A percentile compares a stretch with the other conserved stretches of the same genome.
Conservation (phyloP, 2,113 vertebrate species). For the Pelecanus crispus region DNA sequence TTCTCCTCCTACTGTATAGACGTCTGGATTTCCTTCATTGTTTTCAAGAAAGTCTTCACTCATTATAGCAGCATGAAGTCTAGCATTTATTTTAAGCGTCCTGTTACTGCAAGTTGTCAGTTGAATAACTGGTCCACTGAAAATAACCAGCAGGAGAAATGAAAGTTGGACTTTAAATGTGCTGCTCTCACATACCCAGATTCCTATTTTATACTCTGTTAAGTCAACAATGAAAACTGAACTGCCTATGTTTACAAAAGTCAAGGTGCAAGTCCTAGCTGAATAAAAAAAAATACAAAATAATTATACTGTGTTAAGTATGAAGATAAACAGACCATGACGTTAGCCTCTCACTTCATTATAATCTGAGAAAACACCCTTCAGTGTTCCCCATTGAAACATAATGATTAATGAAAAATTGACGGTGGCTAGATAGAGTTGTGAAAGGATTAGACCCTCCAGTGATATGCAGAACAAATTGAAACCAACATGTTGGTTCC, state of each 20-base stretch:
- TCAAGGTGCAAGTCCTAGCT: neutral
- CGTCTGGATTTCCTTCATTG: neutral
- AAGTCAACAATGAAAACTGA: constrained; percentile 31
- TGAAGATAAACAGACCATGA: constrained; percentile 58
- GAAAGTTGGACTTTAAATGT: neutral
- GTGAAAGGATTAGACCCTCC: constrained; percentile 47
- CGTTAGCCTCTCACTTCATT: constrained; percentile 32
- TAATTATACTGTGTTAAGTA: constrained; percentile 22
- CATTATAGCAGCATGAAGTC: neutral
- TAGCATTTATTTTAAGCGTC: neutral
- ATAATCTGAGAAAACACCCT: constrained; percentile 55
- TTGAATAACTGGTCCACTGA: neutral
- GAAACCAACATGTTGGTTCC: constrained; percentile 43
- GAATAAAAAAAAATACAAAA: constrained; percentile 4
- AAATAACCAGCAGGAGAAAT: neutral
- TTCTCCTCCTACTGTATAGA: neutral
- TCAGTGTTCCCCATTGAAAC: constrained; percentile 53
- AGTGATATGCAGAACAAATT: constrained; percentile 52
- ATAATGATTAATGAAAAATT: constrained; percentile 53
- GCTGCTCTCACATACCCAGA: neutral
- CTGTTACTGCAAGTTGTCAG: neutral
- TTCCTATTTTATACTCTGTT: constrained; percentile 47
- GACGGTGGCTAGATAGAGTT: constrained; percentile 31
- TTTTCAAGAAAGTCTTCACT: constrained; percentile 6
- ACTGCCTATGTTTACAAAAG: constrained; percentile 46